Base-by-base conservation (phyloP, 1,140 invertebrate species). In the Drosophila malerkotliana region DNA sequence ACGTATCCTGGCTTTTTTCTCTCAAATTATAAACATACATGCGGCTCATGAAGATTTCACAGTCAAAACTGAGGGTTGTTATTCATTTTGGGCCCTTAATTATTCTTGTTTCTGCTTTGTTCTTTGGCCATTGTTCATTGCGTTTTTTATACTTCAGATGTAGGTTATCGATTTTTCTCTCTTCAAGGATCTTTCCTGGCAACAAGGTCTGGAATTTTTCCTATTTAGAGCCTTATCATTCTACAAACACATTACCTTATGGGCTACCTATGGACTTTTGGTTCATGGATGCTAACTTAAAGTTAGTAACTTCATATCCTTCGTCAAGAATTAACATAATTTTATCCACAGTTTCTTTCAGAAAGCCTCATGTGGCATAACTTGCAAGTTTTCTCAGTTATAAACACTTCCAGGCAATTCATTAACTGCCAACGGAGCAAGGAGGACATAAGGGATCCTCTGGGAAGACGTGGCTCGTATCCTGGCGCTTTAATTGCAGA, bases 81-180 rank as follows among this genome's bases (percentile, higher is more conserved):
- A 64, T 60, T 68, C 48, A 57, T 76, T 58, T 74, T 82, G 47
- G 74, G 63, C 47, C 63, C 58, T 77, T 89, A 83, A 89, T 83
- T 89, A 77, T 88, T 83, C 47, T 77, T 69, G 53, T 67, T 77
- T 53, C 58, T 67, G 68, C 66, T 82, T 87, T 87, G 69, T 76
- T 72, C 74, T 56, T 77, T 44, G 30, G 18, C 32, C 30, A 74
- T 74, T 75, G 72, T 58, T 56, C 37, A 5, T 34, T 61, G 18
- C n/a, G 21, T 52, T 39, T 72, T 75, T 48, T 77, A 18, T 69
- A 54, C 55, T 51, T 57, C 9, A 72, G 71, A 88, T 89, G 84
- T 88, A 79, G 83, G 83, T 41, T 88, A 88, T 88, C 84, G 83
- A 88, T 88, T 88, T 87, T 84, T 44, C 41, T 15, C 41, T 15